A percentile compares a stretch with the other conserved stretches of the same genome.
These are phyloP conservation scores for Psilopogon haemacephalus DNA, from an alignment of 2,113 vertebrate genomes.

Conservation along the genomic window DNA sequence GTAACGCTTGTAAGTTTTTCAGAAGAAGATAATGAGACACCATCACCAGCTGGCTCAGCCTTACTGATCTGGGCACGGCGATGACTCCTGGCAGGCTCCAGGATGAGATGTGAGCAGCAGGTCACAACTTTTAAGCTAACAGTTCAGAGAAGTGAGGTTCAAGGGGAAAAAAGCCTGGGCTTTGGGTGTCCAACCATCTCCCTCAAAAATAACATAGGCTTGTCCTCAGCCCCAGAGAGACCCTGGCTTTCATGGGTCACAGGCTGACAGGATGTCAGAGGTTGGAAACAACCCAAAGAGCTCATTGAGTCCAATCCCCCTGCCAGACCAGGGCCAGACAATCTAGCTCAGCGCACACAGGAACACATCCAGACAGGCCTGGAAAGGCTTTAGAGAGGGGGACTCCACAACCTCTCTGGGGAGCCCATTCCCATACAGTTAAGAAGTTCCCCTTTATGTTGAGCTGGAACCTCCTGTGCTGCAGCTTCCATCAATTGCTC, in stretches of 20 bases:
- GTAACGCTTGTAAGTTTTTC: slow-evolving; percentile 60
- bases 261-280: no score
- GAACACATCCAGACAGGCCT: no score
- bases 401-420: no score
- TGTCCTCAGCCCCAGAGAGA: neutral
- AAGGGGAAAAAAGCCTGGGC: neutral
- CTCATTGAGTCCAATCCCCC: no score
- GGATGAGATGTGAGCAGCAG: neutral
- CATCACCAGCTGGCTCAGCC: slow-evolving; percentile 59
- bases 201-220: neutral
- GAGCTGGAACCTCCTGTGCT: no score
- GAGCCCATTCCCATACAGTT: no score
- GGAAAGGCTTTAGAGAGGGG: no score
- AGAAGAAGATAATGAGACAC: slow-evolving; percentile 60
- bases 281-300: no score
- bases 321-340: no score
- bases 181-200: neutral
- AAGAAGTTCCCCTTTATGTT: no score
- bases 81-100: slow-evolving; percentile 5
- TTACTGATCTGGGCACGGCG: slow-evolving; percentile 16
- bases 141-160: neutral
- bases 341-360: no score
- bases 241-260: neutral
- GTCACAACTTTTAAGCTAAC: neutral
- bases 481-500: no score